phyloP scores from a whole-genome alignment of 1,140 invertebrate genomes.

The Drosophila navojoa region DNA sequence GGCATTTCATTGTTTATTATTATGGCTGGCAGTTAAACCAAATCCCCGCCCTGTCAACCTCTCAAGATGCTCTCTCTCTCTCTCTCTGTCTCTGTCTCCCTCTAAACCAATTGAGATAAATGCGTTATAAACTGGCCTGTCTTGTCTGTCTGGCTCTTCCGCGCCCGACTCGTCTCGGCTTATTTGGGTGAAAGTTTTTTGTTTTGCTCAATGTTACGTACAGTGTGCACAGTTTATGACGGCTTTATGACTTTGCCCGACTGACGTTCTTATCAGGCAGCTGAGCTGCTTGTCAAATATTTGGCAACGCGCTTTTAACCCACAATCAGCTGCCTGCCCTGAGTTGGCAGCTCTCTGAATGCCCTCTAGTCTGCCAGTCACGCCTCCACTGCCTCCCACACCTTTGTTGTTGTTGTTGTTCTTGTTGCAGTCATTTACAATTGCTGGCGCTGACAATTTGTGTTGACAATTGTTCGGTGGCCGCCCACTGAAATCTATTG shows the following conservation, averaged over 20 bases:
- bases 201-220: slow-evolving; percentile 37
- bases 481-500: background rate
- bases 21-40: slow-evolving; percentile 45
- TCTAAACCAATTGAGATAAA: slow-evolving; percentile 70
- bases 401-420: too few relatives aligned
- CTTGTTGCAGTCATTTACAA: slow-evolving; percentile 18
- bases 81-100: too few relatives aligned
- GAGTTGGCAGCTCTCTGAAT: slow-evolving; percentile 15
- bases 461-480: slow-evolving; percentile 15
- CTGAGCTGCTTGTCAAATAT: slow-evolving; percentile 42
- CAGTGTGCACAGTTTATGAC: slow-evolving; percentile 36
- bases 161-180: background rate
- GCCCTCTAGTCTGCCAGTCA: background rate
- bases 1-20: slow-evolving; percentile 77
- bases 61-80: too few relatives aligned
- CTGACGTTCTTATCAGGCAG: slow-evolving; percentile 55
- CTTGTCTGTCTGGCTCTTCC: background rate
- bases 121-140: slow-evolving; percentile 65
- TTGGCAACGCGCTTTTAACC: slow-evolving; percentile 42
- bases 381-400: background rate
- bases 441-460: slow-evolving; percentile 13
- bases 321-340: slow-evolving; percentile 6
- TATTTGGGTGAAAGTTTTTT: slow-evolving; percentile 49
- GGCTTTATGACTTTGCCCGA: slow-evolving; percentile 34
- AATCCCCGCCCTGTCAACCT: background rate